Evolutionary conservation across 2,797 vertebrate species (phyloP), one percentile per base, ranked within the genome.

Genomic region (Sebastes hubbsi): DNA sequence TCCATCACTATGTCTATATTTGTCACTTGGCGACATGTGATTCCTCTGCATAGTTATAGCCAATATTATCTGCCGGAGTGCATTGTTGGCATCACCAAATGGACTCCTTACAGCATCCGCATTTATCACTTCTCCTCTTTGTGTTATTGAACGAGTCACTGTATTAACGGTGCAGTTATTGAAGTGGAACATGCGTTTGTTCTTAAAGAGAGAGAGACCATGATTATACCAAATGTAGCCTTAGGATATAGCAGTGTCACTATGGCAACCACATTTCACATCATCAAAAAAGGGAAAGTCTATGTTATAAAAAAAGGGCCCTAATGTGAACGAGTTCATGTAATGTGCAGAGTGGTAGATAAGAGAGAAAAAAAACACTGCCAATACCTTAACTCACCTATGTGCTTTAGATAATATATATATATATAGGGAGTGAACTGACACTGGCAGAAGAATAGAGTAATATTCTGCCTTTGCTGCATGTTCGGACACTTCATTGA

Each of bases 201-300:
- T 72, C 6, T 34, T 56, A 32, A 49, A 78, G 8, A 70, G 2
- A 77, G 25, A 58, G n/a, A 6, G 16, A 42, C 29, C n/a, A 12
- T 58, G 42, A 69, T 70, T 34, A 68, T 49, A 20, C 62, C 46
- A 67, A 73, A 64, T 55, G 63, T 63, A 2, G 30, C 75, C n/a
- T 67, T 0, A 32, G 25, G 36, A n/a, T 68, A 25, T 58, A 32
- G 42, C 68, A 54, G n/a, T 9, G 25, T 86, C 56, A 42, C 84
- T 52, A 81, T 87, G 80, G 75, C 66, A 90, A 87, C 86, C 58
- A 27, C 64, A 61, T 9, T 62, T 64, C 27, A 58, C 12, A 0
- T 65, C 27, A 67, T 67, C 42, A 64, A 34, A 61, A 56, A 56
- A n/a, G 11, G 5, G 3, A 25, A 69, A 58, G 38, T 25, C 29